These are phyloP conservation scores for Tragelaphus strepsiceros DNA, from an alignment of 2,113 vertebrate species.

Conservation along the genomic window DNA sequence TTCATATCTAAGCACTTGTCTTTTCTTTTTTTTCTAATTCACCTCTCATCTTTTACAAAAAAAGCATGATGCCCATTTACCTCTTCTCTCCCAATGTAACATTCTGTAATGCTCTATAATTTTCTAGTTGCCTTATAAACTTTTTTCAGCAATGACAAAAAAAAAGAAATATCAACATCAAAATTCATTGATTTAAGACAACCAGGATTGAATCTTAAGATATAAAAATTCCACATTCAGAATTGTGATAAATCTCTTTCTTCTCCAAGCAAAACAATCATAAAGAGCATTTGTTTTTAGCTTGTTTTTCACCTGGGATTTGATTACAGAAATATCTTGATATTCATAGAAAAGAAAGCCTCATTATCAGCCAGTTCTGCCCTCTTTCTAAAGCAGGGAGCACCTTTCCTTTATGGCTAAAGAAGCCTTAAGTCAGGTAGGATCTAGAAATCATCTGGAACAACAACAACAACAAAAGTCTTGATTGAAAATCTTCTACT, in stretches of 20 bases:
- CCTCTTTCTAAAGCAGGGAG: background rate
- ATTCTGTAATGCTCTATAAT: background rate
- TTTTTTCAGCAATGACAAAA: background rate
- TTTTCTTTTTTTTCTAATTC: background rate
- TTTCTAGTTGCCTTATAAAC: background rate
- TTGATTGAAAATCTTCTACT: background rate
- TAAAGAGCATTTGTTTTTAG: background rate
- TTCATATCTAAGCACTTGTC: background rate
- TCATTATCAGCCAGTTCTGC: background rate
- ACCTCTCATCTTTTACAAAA: background rate
- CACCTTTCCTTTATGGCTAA: background rate
- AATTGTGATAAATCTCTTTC: background rate
- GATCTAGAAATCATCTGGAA: background rate
- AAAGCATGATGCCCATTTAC: background rate
- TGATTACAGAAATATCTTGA: background rate
- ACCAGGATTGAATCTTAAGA: background rate
- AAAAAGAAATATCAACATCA: background rate
- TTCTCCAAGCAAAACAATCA: background rate
- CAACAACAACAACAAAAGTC: background rate
- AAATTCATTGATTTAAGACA: background rate
- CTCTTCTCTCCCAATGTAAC: background rate
- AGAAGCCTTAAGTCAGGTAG: background rate
- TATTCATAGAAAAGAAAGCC: background rate
- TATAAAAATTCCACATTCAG: background rate
- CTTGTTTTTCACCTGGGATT: background rate